phyloP scores from a whole-genome alignment of 2,113 vertebrate species.

The Perca fluviatilis region DNA sequence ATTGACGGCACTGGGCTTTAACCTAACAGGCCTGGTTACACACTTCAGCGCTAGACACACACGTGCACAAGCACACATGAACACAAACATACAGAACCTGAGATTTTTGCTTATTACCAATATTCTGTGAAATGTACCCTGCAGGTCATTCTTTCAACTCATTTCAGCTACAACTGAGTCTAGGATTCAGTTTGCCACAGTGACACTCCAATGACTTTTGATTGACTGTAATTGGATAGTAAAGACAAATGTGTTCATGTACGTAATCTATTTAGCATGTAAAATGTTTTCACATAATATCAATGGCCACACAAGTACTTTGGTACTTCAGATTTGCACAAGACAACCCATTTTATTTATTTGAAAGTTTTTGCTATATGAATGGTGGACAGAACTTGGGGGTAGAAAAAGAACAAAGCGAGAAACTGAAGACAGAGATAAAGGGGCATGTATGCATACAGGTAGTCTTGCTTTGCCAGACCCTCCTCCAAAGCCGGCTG shows the following conservation, averaged over 20 bases:
- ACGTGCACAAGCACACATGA: background rate
- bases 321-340: background rate
- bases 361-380: background rate
- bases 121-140: background rate
- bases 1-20: conserved; percentile 72
- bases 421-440: background rate
- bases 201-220: background rate
- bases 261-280: background rate
- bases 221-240: conserved; percentile 5
- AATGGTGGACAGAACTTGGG: background rate
- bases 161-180: conserved; percentile 3
- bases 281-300: background rate
- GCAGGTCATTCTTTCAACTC: conserved; percentile 45
- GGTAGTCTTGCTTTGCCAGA: too few species aligned
- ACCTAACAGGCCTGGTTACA: conserved; percentile 60
- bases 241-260: conserved; percentile 9
- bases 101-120: conserved; percentile 31
- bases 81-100: conserved; percentile 6
- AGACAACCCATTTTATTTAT: background rate
- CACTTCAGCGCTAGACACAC: conserved; percentile 58
- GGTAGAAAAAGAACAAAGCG: background rate
- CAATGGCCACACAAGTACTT: background rate
- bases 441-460: background rate
- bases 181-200: background rate
- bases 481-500: too few species aligned